phyloP scores from a whole-genome alignment of 2,797 vertebrate species.

The Chiloscyllium punctatum region DNA sequence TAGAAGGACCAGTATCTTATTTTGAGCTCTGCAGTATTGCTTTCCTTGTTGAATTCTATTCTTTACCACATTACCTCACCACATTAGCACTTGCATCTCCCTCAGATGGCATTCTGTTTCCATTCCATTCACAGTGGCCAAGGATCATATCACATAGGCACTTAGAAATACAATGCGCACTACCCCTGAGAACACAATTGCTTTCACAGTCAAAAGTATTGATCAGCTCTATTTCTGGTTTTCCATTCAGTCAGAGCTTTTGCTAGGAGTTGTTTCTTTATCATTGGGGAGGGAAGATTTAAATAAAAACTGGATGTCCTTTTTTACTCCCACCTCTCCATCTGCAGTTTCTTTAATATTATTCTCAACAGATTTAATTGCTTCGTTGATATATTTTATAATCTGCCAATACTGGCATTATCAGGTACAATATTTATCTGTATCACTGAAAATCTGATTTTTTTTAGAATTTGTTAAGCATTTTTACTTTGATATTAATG shows the following conservation, averaged over 20 bases:
- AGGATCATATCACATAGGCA: conserved; percentile 82
- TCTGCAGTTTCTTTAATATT: background rate
- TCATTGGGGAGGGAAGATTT: conserved; percentile 46
- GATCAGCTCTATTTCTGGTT: conserved; percentile 92
- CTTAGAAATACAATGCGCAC: conserved; percentile 81
- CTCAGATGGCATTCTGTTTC: conserved; percentile 69
- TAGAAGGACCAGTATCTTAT: conserved; percentile 48
- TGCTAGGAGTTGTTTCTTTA: conserved; percentile 49
- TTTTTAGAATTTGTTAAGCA: background rate
- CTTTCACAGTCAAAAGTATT: conserved; percentile 77
- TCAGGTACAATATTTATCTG: background rate
- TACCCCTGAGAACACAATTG: conserved; percentile 78
- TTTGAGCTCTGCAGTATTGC: conserved; percentile 61
- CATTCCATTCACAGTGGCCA: conserved; percentile 67
- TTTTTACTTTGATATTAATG: too few relatives aligned
- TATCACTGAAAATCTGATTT: background rate
- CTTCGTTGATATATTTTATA: background rate
- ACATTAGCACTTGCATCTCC: conserved; percentile 59
- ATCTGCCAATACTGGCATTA: background rate
- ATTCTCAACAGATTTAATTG: background rate
- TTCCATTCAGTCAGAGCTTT: conserved; percentile 59
- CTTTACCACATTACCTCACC: conserved; percentile 67
- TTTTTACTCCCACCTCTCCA: background rate
- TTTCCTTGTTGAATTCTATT: conserved; percentile 62
- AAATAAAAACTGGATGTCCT: background rate